Evolutionary conservation across 2,888 invertebrate genomes (phyloP), one percentile per base, ranked within the genome.

Genomic region (Meloe dianella): DNA sequence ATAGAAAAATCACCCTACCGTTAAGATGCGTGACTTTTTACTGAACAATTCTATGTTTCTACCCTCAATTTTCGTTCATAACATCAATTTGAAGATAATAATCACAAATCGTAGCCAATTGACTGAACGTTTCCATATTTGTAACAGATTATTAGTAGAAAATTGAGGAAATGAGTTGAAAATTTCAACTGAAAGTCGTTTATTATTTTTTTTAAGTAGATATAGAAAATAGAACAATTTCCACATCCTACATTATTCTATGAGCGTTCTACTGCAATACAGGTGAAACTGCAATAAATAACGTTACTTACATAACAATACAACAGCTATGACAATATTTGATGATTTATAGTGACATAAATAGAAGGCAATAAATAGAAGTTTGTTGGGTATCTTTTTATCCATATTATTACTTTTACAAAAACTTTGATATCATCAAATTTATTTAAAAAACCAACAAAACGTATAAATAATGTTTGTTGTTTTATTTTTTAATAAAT

Each of bases 1-100:
- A 27, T 29, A 38, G 56, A 64, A 58, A 67, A 65, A 64, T 64
- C 67, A 64, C 61, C 61, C 61, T 60, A 64, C 38, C 67, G 64
- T 61, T 61, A 61, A 64, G 58, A 54, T 30, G 35, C 57, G 51
- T 61, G 61, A 61, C 61, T 29, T 41, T n/a, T 7, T 7, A 12
- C 4, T 35, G 30, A 47, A 47, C 47, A 22, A 20, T n/a, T 35
- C 56, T 29, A 56, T 60, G 38, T 35, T 64, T 58, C 65, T 32
- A 65, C 65, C 65, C 65, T 47, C 41, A 41, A 41, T 41, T 41
- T 41, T 41, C n/a, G 17, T 41, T 35, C 35, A 41, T 17, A 41
- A 41, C 41, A 41, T 41, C 41, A n/a, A 41, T 7, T 41, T 41
- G 41, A 7, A 41, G 41, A n/a, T 41, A 41, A 41, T 41, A 17